Evolutionary conservation across 2,888 invertebrate species (phyloP), one percentile per base, ranked within the genome.

Genomic region (Drosophila robusta): DNA sequence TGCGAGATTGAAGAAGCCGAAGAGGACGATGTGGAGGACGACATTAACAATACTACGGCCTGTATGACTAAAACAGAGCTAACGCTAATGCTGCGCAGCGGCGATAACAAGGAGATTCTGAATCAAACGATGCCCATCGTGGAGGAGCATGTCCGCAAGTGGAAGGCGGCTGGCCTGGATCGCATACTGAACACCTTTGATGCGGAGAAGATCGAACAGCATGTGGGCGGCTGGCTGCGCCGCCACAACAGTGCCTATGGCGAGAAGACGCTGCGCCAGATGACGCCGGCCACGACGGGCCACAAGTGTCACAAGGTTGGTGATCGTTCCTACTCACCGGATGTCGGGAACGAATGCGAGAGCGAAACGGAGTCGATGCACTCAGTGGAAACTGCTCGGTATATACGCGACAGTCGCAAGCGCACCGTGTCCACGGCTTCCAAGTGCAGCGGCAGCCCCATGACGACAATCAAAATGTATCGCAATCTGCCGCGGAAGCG

Each of bases 381-480:
- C 29, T 91, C 91, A 0, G 70, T 89, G 6, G 92, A 92, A 39
- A 91, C 91, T 0, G 91, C 90, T 0, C 87, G 87, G 5, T 92
- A 91, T 42, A 90, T 92, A 34, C 83, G 84, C 4, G 86, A 89
- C 22, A 90, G 87, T 55, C 84, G 85, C 29, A 86, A 81, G 4
- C 78, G 70, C 8, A 66, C 55, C 7, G 14, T 60, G 3, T 36
- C 45, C 8, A 11, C 60, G 4, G 18, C 54, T 3, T 46, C 16
- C 38, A 84, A 87, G 18, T 58, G 62, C 29, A 58, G 36, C 42
- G 56, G 71, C 24, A 70, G 79, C 5, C 78, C 81, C 1, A 86
- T 78, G 18, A 89, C 81, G 34, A 90, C 89, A 7, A 91, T 91
- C 9, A 92, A 91, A 70, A 89, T 83, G 41, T 91, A 83, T 52